Conservation (phyloP, 2,888 invertebrate species). For the Sturmia bella region DNA sequence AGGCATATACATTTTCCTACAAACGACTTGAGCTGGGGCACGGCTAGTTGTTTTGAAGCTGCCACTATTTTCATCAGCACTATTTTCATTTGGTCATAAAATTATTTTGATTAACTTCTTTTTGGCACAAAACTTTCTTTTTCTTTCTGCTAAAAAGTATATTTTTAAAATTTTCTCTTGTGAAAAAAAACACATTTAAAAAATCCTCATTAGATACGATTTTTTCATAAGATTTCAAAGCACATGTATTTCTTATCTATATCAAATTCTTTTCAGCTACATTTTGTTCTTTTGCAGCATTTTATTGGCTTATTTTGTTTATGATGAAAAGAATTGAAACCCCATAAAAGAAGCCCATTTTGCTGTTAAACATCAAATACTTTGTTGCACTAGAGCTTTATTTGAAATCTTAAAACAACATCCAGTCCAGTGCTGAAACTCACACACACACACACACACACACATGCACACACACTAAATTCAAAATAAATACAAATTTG, state of each 20-base stretch:
- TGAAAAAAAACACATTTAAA: background rate
- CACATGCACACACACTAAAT: slow-evolving; percentile 1
- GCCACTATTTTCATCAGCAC: too few relatives aligned
- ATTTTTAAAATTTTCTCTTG: too few relatives aligned
- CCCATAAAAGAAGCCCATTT: slow-evolving; percentile 5
- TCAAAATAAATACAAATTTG: slow-evolving; percentile 34
- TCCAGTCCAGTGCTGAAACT: slow-evolving; percentile 21
- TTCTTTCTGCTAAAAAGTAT: too few relatives aligned
- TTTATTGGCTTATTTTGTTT: slow-evolving; percentile 54
- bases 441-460: slow-evolving; percentile 24
- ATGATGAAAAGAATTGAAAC: background rate
- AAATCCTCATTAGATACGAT: background rate
- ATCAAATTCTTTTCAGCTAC: background rate
- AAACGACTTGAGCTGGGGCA: too few relatives aligned
- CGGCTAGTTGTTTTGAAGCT: too few relatives aligned
- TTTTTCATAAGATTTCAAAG: background rate
- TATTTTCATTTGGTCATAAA: too few relatives aligned
- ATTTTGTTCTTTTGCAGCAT: slow-evolving; percentile 10
- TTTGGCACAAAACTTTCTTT: too few relatives aligned
- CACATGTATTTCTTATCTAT: background rate
- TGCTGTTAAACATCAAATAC: slow-evolving; percentile 35
- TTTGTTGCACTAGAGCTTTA: slow-evolving; percentile 60
- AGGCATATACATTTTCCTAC: too few relatives aligned
- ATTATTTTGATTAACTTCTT: too few relatives aligned
- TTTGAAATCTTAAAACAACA: slow-evolving; percentile 36